Percentiles rank a stretch among this genome's conserved stretches.
phyloP scores from a whole-genome alignment of 2,888 invertebrate species.

The Ichneumoninae sp. region DNA sequence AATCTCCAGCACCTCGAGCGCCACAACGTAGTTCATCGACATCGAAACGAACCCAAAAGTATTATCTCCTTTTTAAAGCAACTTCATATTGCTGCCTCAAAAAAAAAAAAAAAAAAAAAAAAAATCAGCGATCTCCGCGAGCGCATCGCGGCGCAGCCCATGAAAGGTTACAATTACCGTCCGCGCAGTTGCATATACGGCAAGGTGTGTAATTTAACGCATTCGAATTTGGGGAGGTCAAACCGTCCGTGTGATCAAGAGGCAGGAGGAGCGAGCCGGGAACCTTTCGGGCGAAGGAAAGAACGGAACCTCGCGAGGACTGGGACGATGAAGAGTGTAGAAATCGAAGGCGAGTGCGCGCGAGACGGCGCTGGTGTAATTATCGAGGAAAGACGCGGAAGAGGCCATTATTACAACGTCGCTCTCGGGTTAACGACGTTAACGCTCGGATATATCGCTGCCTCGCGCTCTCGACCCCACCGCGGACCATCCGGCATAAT shows the following conservation, averaged over 20 bases:
- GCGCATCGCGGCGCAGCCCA: constrained; percentile 10
- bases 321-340: constrained; percentile 40
- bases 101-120: neutral
- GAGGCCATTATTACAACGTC: constrained; percentile 67
- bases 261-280: constrained; percentile 3
- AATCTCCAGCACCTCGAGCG: neutral
- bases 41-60: neutral
- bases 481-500: constrained; percentile 4
- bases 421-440: constrained; percentile 65
- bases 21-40: neutral
- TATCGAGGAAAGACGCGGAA: constrained; percentile 62
- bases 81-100: neutral
- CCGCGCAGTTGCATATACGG: constrained; percentile 48
- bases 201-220: constrained; percentile 67
- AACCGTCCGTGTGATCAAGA: constrained; percentile 52
- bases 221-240: constrained; percentile 64
- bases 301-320: constrained; percentile 25
- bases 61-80: neutral
- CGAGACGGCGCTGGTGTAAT: constrained; percentile 68
- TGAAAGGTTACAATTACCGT: constrained; percentile 71
- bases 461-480: neutral
- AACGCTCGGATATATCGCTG: constrained; percentile 65
- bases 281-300: neutral
- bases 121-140: constrained; percentile 4
- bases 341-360: constrained; percentile 30